Base-by-base conservation (phyloP, 1,140 invertebrate genomes). In the Gonatopus flavifemur region DNA sequence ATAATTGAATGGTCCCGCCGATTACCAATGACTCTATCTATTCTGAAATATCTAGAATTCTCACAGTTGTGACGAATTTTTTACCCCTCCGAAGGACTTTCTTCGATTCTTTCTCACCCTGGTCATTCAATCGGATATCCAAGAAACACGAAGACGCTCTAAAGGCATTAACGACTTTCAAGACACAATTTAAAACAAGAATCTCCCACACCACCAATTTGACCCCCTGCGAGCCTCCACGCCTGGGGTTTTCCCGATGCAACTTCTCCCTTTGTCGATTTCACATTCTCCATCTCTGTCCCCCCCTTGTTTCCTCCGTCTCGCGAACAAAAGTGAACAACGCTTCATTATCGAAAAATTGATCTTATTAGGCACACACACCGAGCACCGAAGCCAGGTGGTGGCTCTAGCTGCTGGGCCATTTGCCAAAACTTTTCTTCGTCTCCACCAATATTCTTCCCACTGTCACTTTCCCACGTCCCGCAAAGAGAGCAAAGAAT, bases 301-400 rank as follows among this genome's bases (percentile, higher is more conserved):
- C 18, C 22, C 31, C n/a, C 18, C 15, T n/a, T n/a, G n/a, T n/a
- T n/a, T n/a, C n/a, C n/a, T n/a, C n/a, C n/a, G n/a, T n/a, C n/a
- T n/a, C n/a, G n/a, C 43, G 19, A 13, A 24, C 49, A 16, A 49
- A 50, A 36, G 32, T 38, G 57, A 58, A 63, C 67, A 67, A 55
- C 54, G 54, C 44, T 68, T 72, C 55, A 62, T 74, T 74, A 74
- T 74, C 67, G 71, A 72, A 52, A 67, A 74, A 74, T 74, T 71
- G 71, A 72, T 74, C 67, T 70, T 68, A 72, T 71, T 72, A 70
- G 55, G 44, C 56, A 48, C 13, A 16, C 28, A 39, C 30, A 51
- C 38, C 38, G 21, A 35, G 16, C 20, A 25, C 21, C 35, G 13
- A n/a, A n/a, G n/a, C n/a, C n/a, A n/a, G n/a, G n/a, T n/a, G n/a